Evolutionary conservation across 2,888 invertebrate genomes (phyloP).

Genomic region (Cantharis lateralis): DNA sequence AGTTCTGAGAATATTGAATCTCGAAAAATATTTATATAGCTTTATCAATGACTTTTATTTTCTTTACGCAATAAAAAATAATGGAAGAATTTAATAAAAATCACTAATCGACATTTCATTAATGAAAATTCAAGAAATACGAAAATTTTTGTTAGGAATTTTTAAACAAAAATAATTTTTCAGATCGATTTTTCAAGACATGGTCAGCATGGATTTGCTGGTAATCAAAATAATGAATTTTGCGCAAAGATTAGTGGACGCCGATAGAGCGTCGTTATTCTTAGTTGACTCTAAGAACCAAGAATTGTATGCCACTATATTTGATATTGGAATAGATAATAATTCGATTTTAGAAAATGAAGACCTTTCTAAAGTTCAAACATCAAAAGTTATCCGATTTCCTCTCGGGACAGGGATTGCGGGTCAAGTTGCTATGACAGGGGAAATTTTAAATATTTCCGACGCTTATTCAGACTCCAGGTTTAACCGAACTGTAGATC

Average conservation of each 20-base stretch:
- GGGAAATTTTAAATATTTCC: slow-evolving; percentile 78
- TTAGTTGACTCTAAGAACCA: slow-evolving; percentile 73
- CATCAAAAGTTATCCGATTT: slow-evolving; percentile 66
- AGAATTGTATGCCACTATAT: slow-evolving; percentile 82
- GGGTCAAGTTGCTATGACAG: slow-evolving; percentile 74
- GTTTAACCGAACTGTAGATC: slow-evolving; percentile 75
- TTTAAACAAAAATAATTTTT: slow-evolving; percentile 37
- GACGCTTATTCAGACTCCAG: slow-evolving; percentile 80
- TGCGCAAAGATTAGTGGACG: slow-evolving; percentile 79
- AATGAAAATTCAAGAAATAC: not conserved
- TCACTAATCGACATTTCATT: not conserved
- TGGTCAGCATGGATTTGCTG: slow-evolving; percentile 80
- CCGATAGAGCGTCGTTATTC: slow-evolving; percentile 83
- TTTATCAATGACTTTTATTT: not conserved
- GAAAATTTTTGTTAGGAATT: not conserved
- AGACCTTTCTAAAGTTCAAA: slow-evolving; percentile 41
- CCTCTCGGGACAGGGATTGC: slow-evolving; percentile 80
- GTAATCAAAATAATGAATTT: slow-evolving; percentile 84
- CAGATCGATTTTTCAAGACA: slow-evolving; percentile 87
- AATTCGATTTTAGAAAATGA: slow-evolving; percentile 36
- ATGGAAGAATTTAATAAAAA: not conserved
- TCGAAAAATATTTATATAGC: not conserved
- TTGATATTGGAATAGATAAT: slow-evolving; percentile 65
- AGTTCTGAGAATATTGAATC: not conserved
- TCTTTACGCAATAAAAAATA: not conserved